Conservation (phyloP, 2,113 vertebrate species). For the Sinocyclocheilus anshuiensis region DNA sequence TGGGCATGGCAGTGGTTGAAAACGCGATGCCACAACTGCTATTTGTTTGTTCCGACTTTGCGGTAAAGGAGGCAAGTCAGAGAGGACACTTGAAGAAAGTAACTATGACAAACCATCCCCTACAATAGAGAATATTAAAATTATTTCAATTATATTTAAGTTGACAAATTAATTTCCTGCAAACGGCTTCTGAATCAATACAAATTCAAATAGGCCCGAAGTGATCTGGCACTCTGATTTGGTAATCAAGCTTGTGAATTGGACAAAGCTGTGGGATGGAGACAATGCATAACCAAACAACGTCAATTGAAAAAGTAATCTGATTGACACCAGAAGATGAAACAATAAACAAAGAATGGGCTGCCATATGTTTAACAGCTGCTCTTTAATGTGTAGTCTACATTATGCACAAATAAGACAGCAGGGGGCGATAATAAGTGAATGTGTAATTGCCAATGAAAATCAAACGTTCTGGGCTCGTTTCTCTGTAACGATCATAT, state of each 20-base stretch:
- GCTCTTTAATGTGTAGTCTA: constrained; percentile 44
- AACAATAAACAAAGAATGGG: constrained; percentile 70
- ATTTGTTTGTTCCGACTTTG: not conserved
- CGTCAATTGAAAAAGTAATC: constrained; percentile 44
- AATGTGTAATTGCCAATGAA: constrained; percentile 11
- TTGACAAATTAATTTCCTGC: not conserved
- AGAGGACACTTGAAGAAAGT: not conserved
- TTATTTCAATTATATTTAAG: not conserved
- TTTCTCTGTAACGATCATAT: not conserved
- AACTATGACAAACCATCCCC: not conserved
- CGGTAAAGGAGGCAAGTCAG: not conserved
- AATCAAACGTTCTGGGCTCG: not conserved
- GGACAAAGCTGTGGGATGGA: constrained; percentile 1
- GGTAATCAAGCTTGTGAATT: not conserved
- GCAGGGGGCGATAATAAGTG: constrained; percentile 64
- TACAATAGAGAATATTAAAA: not conserved
- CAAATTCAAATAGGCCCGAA: not conserved
- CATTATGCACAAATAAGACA: not conserved
- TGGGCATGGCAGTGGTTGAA: constrained; percentile 9
- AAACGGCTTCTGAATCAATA: not conserved
- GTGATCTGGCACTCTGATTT: not conserved
- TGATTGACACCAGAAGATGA: constrained; percentile 56
- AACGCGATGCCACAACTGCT: not conserved
- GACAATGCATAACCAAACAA: constrained; percentile 13
- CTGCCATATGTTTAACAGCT: constrained; percentile 73